Base-by-base conservation (phyloP, 2,888 invertebrate species). In the Aporophyla lueneburgensis region DNA sequence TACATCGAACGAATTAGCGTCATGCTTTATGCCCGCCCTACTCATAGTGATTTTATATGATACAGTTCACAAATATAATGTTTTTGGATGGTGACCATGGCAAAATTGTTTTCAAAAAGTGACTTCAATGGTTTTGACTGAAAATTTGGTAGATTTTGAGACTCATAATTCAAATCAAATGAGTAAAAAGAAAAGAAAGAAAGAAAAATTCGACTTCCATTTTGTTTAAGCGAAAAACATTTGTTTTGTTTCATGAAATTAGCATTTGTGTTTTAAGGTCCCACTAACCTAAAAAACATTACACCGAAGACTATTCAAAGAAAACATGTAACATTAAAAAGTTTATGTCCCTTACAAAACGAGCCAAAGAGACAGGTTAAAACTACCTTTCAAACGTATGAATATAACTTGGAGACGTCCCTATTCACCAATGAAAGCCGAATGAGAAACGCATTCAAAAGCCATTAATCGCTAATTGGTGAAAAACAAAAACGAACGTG, bases 1-100 rank as follows among this genome's bases (percentile, higher is more conserved):
- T 88, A 89, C 68, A 76, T 72, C 74, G 53, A 76, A 80, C 70
- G 80, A 81, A 88, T 88, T 88, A 85, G 72, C 71, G 83, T 85
- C 84, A 83, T 65, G 65, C 78, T 74, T 83, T 62, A 78, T 73
- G 59, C 43, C 78, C 72, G 70, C 86, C 83, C 86, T 78, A 85
- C 56, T 67, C 14, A 40, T 66, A 65, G 56, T 73, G 68, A 73
- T 71, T 78, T 66, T 65, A 69, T 67, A 56, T 66, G 78, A 58
- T 58, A 78, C 43, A 61, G 66, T 73, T 71, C 61, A 24, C n/a
- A 51, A 66, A 53, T 5, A 21, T 58, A 59, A 65, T 65, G 54
- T 27, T 70, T 71, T 72, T 66, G 21, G 53, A 43, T 43, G n/a
- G 49, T 63, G 43, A 70, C 69, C 46, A 56, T 33, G 59, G 16